Percentiles rank a stretch among this genome's conserved stretches.
Evolutionary conservation across 2,888 invertebrate species (phyloP).

Genomic region (Luffia ferchaultella): DNA sequence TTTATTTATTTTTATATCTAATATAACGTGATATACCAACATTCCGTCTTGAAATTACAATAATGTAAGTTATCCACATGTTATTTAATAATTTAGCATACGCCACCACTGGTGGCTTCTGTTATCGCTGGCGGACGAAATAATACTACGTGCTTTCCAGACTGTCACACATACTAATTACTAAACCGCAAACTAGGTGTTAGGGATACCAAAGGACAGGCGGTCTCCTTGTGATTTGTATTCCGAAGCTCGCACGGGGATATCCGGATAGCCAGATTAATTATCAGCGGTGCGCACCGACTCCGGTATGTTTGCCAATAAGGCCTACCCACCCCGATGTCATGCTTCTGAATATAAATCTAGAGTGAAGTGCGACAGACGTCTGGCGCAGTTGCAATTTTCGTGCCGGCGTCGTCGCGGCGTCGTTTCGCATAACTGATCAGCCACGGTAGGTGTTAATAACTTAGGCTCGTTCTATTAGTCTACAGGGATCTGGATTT

Average conservation of each 20-base stretch:
- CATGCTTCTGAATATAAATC: slow-evolving; percentile 6
- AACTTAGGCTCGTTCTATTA: neutral
- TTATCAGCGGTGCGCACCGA: slow-evolving; percentile 33
- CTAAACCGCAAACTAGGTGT: neutral
- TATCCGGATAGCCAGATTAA: slow-evolving; percentile 58
- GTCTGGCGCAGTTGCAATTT: slow-evolving; percentile 6
- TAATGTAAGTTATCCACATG: too few species aligned
- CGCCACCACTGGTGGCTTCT: too few species aligned
- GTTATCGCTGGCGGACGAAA: too few species aligned
- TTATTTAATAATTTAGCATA: too few species aligned
- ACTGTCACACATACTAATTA: too few species aligned
- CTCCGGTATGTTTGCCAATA: slow-evolving; percentile 59
- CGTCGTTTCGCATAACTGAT: slow-evolving; percentile 4
- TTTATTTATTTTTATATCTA: too few species aligned
- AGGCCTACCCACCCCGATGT: slow-evolving; percentile 25
- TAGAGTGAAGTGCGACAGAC: slow-evolving; percentile 2
- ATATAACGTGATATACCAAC: too few species aligned
- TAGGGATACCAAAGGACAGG: neutral
- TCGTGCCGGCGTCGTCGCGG: slow-evolving; percentile 1
- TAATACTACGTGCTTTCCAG: too few species aligned
- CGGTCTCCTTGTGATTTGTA: slow-evolving; percentile 37
- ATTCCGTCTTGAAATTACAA: too few species aligned
- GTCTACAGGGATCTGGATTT: neutral
- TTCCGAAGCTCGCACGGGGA: slow-evolving; percentile 37
- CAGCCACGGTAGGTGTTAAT: neutral